Percentiles rank a stretch among this genome's conserved stretches.
Evolutionary conservation across 2,113 vertebrate genomes (phyloP).

Genomic region (Nicator chloris): DNA sequence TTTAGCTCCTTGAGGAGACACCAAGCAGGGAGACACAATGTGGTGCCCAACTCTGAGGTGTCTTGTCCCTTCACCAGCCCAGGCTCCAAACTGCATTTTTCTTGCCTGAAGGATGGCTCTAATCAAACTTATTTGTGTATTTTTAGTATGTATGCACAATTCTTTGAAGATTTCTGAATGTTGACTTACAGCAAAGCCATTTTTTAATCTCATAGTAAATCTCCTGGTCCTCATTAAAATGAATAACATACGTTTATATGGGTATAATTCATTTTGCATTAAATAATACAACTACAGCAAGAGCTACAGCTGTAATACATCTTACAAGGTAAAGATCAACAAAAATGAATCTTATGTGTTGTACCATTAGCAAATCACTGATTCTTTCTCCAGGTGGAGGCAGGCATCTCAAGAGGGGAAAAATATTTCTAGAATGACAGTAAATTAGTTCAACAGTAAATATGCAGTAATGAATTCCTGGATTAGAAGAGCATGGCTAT

Average conservation of each 20-base stretch:
- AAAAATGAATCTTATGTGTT: not conserved
- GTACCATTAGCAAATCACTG: not conserved
- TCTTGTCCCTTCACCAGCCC: not conserved
- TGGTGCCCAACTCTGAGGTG: not conserved
- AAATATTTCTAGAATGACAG: constrained; percentile 30
- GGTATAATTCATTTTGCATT: constrained; percentile 5
- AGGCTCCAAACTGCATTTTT: not conserved
- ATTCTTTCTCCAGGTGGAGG: constrained; percentile 13
- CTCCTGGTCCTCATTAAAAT: constrained; percentile 13
- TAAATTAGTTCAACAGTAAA: constrained; percentile 49
- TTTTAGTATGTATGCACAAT: not conserved
- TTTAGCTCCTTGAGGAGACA: not conserved
- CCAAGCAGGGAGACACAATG: not conserved
- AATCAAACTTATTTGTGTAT: not conserved
- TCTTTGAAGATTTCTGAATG: not conserved
- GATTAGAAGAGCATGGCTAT: not conserved
- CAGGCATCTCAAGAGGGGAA: not conserved
- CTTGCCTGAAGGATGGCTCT: not conserved
- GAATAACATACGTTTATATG: not conserved
- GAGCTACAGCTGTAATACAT: constrained; percentile 26
- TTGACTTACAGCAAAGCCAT: not conserved
- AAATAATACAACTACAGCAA: not conserved
- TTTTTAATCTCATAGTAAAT: not conserved
- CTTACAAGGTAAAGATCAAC: constrained; percentile 18
- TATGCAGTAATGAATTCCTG: not conserved